Evolutionary conservation across 2,113 vertebrate species (phyloP), one percentile per base, ranked within the genome.

Genomic region (Alligator sinensis): DNA sequence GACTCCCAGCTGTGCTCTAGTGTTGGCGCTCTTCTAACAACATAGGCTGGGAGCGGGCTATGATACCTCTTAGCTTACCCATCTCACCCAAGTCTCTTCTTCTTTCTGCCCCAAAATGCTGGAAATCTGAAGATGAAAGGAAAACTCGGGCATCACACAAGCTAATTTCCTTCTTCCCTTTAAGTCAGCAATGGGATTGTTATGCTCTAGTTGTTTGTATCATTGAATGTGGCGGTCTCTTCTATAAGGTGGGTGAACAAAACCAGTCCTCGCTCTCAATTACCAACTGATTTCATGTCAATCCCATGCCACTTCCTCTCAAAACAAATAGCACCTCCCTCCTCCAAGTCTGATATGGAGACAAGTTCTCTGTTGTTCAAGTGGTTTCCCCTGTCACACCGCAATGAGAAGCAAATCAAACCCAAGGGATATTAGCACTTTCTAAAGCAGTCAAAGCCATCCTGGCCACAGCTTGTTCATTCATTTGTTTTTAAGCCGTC

Each of bases 241-340:
- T 18, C 10, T 34, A 13, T 38, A 47, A 11, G n/a, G 68, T n/a
- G 22, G 34, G 68, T 68, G 61, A 82, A 55, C 80, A 70, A 34
- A 70, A 25, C 70, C 54, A 70, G 24, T 30, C 80, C 15, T 82
- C 16, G 54, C 55, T 82, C 80, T 57, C 22, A 9, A 47, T 11
- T 28, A 57, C 25, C 54, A 58, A 70, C 18, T 28, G 55, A 30
- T 17, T 28, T 19, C 66, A 68, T 70, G 21, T 64, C 3, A 0
- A 0, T 3, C 1, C 4, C 0, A 0, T 85, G 63, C 57, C 57
- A 18, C 17, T 12, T 34, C 55, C 3, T 6, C 24, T 17, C 1
- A 1, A 5, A 34, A 47, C 0, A 1, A 90, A 47, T 47, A 47
- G 27, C n/a, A 63, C 24, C 61, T 21, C 30, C 59, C 75, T 34